A percentile compares a stretch with the other conserved stretches of the same genome.
Conservation (phyloP, 2,888 invertebrate genomes). For the Trypoxylon attenuatum region DNA sequence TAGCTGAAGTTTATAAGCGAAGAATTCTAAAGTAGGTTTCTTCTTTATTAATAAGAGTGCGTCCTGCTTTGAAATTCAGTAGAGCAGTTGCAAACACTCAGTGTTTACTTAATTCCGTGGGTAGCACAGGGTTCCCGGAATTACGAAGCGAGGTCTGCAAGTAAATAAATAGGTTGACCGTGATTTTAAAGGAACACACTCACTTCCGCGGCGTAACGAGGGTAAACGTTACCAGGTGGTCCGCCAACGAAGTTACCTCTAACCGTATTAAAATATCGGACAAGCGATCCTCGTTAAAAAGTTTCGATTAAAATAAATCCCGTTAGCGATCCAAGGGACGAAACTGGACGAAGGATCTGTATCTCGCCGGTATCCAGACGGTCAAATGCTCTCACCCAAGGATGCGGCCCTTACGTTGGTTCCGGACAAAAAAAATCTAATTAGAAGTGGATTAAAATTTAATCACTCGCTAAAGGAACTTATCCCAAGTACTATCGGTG, state of each 20-base stretch:
- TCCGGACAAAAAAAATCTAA: conserved; percentile 67
- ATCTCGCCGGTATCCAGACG: conserved; percentile 7
- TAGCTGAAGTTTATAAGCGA: too few relatives aligned
- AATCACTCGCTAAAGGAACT: conserved; percentile 69
- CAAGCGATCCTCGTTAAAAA: conserved; percentile 69
- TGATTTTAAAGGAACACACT: too few relatives aligned
- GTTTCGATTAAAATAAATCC: conserved; percentile 71
- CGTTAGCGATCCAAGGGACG: conserved; percentile 51
- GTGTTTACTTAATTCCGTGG: too few relatives aligned
- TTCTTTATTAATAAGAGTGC: too few relatives aligned
- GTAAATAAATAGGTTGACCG: too few relatives aligned
- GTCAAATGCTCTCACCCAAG: conserved; percentile 25
- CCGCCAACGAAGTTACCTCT: conserved; percentile 40
- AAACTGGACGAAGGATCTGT: conserved; percentile 22
- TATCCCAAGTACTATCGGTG: conserved; percentile 63
- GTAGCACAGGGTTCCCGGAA: too few relatives aligned
- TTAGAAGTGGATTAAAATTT: conserved; percentile 72
- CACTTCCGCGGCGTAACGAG: too few relatives aligned
- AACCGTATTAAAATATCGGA: conserved; percentile 68
- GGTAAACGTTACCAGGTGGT: conserved; percentile 5
- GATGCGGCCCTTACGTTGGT: conserved; percentile 44
- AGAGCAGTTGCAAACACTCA: too few relatives aligned
- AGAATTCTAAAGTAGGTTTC: too few relatives aligned
- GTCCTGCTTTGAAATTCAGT: too few relatives aligned
- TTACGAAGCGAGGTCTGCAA: too few relatives aligned